A percentile compares a stretch with the other conserved stretches of the same genome.
Evolutionary conservation across 2,888 invertebrate genomes (phyloP).

Genomic region (Eutolmus rufibarbis): DNA sequence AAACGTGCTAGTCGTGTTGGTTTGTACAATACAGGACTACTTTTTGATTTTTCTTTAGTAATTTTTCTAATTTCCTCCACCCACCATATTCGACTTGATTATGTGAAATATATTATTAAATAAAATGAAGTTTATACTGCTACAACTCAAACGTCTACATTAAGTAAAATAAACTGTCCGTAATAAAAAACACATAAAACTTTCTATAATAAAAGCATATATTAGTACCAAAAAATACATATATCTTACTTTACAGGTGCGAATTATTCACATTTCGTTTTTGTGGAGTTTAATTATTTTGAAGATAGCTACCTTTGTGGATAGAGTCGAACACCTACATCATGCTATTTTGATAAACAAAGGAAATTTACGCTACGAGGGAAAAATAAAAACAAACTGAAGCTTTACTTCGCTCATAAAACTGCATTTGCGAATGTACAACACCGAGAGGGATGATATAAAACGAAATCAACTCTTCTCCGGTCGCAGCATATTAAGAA

Average conservation of each 20-base stretch:
- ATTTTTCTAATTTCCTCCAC: too few species aligned
- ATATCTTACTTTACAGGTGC: too few species aligned
- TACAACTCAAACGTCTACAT: not conserved
- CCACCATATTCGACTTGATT: not conserved
- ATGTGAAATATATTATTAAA: not conserved
- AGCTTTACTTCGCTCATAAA: not conserved
- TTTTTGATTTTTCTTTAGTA: too few species aligned
- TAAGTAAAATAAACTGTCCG: not conserved
- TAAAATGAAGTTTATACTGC: not conserved
- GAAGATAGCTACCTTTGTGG: not conserved
- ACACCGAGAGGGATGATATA: not conserved
- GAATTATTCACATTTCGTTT: not conserved
- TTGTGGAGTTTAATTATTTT: not conserved
- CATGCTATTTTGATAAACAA: not conserved
- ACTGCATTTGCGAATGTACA: not conserved
- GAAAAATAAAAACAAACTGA: not conserved
- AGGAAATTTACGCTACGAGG: not conserved
- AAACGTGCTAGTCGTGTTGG: too few species aligned
- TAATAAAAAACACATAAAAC: not conserved
- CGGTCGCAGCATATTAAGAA: constrained; percentile 14
- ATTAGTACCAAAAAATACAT: not conserved
- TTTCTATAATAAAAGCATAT: not conserved
- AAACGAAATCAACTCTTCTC: constrained; percentile 2
- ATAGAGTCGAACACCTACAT: not conserved
- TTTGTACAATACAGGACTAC: too few species aligned